These are phyloP conservation scores for Drosophila busckii DNA, from an alignment of 1,140 invertebrate genomes.

Conservation along the genomic window DNA sequence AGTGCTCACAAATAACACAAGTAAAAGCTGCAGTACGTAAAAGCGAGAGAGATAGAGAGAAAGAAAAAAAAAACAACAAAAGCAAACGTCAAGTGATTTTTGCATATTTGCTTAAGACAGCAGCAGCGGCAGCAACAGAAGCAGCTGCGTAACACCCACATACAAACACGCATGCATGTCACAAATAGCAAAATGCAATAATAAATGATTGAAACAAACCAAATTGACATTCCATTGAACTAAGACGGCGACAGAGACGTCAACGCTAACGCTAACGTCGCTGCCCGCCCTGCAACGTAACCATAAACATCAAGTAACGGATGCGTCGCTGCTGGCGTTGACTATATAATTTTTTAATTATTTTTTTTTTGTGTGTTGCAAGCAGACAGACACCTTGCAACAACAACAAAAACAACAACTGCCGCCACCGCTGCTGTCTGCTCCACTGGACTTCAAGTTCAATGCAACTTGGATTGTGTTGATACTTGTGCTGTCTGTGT, in stretches of 20 bases:
- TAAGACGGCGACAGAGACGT: slow-evolving; percentile 24
- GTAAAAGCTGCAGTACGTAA: slow-evolving; percentile 33
- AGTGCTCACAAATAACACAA: slow-evolving; percentile 13
- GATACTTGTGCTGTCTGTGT: not conserved
- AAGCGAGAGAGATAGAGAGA: too few relatives aligned
- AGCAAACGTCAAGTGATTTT: slow-evolving; percentile 30
- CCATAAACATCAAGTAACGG: slow-evolving; percentile 16
- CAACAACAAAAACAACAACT: too few relatives aligned
- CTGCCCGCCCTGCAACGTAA: slow-evolving; percentile 18
- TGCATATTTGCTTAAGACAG: slow-evolving; percentile 35
- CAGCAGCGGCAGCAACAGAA: not conserved
- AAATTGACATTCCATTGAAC: slow-evolving; percentile 34
- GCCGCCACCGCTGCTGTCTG: slow-evolving; percentile 6
- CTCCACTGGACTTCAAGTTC: slow-evolving; percentile 9
- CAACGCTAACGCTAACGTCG: not conserved
- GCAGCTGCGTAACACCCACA: slow-evolving; percentile 43
- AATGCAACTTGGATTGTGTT: slow-evolving; percentile 17
- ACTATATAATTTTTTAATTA: slow-evolving; percentile 2
- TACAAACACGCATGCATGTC: slow-evolving; percentile 10
- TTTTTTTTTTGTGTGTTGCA: too few relatives aligned
- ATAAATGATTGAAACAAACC: slow-evolving; percentile 50
- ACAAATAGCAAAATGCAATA: slow-evolving; percentile 31
- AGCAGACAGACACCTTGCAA: slow-evolving; percentile 47
- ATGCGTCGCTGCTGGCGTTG: slow-evolving; percentile 19
- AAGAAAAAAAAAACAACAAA: slow-evolving; percentile 22